Base-by-base conservation (phyloP, 1,140 invertebrate genomes). In the Antheraea mylitta region DNA sequence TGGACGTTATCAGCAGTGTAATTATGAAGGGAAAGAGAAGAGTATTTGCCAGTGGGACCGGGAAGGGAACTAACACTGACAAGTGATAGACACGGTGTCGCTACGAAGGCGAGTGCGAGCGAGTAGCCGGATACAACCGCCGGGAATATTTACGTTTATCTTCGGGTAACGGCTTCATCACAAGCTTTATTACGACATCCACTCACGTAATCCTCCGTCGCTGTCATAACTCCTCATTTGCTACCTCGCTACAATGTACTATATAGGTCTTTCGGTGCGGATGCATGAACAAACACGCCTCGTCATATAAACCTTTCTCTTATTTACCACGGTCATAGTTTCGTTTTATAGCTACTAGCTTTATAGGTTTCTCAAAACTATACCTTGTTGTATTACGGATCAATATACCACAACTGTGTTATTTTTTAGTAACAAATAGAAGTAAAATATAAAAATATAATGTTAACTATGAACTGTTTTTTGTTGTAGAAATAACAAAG, bases 171-270 rank as follows among this genome's bases (percentile, higher is more conserved):
- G 88, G 87, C 90, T 92, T 92, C 88, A 92, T 90, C 86, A 86
- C 90, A 86, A 92, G 90, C 90, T 92, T 92, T 92, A 92, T 92
- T 92, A 92, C 90, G 82, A 89, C 90, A 92, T 92, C 90, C 90
- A 92, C 90, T 92, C 90, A 90, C 90, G 88, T 92, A 92, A 90
- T 90, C 87, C 88, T 86, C 85, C 83, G 83, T 77, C 79, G 85
- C 82, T 84, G 86, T 92, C 88, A 92, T 92, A 92, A 92, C 85
- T 92, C 79, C 86, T 90, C 86, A 86, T 92, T 90, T 92, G 85
- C 78, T 83, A 78, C 77, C 82, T 77, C 75, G 81, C 79, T 89
- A 92, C 88, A 89, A 86, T 87, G 85, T 89, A 53, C 11, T 53
- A n/a, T 53, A 53, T 53, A 53, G 16, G 16, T n/a, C 11, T 53